These are phyloP conservation scores for Minunthozetes semirufus DNA, from an alignment of 2,888 invertebrate species.

Conservation along the genomic window DNA sequence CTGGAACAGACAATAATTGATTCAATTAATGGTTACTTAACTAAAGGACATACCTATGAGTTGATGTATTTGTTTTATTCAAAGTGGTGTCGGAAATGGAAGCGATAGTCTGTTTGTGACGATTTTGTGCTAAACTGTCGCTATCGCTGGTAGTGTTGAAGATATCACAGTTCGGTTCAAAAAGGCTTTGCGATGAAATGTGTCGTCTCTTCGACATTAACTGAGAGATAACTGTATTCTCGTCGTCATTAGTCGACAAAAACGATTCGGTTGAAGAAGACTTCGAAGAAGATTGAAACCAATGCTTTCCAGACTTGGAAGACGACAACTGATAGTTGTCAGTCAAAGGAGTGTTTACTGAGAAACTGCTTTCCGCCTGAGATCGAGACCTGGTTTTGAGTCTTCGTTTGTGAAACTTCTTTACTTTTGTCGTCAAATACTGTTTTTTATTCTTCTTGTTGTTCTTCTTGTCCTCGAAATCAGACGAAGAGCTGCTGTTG, in stretches of 20 bases:
- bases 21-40: not conserved
- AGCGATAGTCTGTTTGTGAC: slow-evolving; percentile 14
- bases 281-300: not conserved
- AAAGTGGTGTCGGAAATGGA: slow-evolving; percentile 16
- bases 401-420: not conserved
- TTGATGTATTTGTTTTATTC: not conserved
- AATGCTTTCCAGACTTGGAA: not conserved
- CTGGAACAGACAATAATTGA: not conserved
- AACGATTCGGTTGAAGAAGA: slow-evolving; percentile 21
- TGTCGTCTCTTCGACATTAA: not conserved
- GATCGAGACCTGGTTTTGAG: not conserved
- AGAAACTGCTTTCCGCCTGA: not conserved
- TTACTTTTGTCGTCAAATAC: slow-evolving; percentile 18
- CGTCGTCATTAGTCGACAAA: slow-evolving; percentile 18
- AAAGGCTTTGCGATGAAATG: slow-evolving; percentile 19
- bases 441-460: not conserved
- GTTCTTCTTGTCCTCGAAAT: not conserved
- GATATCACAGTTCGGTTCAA: slow-evolving; percentile 4
- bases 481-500: slow-evolving; percentile 15
- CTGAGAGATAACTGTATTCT: not conserved
- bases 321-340: not conserved
- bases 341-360: not conserved
- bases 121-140: not conserved
- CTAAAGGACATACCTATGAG: not conserved
- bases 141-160: slow-evolving; percentile 8